Evolutionary conservation across 2,113 vertebrate genomes (phyloP), one percentile per base, ranked within the genome.

Genomic region (Ceratotherium simum): DNA sequence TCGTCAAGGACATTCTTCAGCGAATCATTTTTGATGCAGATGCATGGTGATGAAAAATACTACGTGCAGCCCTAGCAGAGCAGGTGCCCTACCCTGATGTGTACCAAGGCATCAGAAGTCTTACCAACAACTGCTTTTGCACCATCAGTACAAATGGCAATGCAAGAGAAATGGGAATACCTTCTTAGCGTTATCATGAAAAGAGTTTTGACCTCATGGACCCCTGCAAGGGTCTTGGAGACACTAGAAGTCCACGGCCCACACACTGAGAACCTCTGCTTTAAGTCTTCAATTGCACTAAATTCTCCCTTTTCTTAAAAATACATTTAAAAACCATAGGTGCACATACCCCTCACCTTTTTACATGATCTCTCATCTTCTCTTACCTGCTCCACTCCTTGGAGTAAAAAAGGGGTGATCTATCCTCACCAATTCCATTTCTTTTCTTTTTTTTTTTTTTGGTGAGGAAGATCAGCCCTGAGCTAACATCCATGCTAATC

Each of bases 1-100:
- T 95, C 33, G 20, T 86, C 73, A 92, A 94, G 88, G 73, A 58
- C 64, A 64, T 54, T 92, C 42, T 91, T 80, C 69, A 80, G 92
- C 83, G 65, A 67, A 67, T 73, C 95, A 67, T 91, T 89, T 85
- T n/a, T 80, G 51, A 65, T 31, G 39, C 25, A 69, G 82, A 12
- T 58, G 11, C 0, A 2, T 9, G 6, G 33, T 89, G 39, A 54
- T 62, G 23, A 83, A 69, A 42, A 75, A 3, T 7, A 62, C 0
- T 17, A 75, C 0, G 6, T 54, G 29, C 16, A 17, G 20, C 33
- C 62, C 78, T 83, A 70, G 8, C 11, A 21, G 2, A 87, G 54
- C 72, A 36, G 13, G 13, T 51, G 4, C 0, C 21, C 70, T 65
- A 78, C 25, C 36, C 39, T 39, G n/a, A 93, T 1, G 12, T 67